A percentile compares a stretch with the other conserved stretches of the same genome.
Evolutionary conservation across 2,797 vertebrate species (phyloP).

Genomic region (Poecile montanus): DNA sequence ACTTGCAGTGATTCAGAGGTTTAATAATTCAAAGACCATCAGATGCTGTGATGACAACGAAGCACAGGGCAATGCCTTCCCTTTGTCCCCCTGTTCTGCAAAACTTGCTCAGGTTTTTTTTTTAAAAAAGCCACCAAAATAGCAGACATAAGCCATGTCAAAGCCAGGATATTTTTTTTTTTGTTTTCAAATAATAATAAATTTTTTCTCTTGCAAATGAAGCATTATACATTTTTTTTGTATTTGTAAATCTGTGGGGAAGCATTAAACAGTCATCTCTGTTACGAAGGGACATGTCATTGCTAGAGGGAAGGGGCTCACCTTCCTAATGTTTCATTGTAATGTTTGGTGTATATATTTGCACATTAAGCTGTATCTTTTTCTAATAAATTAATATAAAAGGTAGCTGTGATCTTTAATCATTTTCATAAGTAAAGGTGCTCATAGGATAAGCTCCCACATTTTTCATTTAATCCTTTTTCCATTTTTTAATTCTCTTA

Average conservation of each 20-base stretch:
- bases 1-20: neutral
- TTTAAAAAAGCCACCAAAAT: conserved; percentile 60
- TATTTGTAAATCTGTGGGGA: conserved; percentile 48
- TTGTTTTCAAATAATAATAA: conserved; percentile 26
- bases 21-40: conserved; percentile 31
- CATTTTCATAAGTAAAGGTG: neutral
- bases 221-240: conserved; percentile 50
- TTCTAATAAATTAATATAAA: conserved; percentile 75
- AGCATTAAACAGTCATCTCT: conserved; percentile 61
- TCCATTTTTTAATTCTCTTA: neutral
- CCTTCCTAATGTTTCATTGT: conserved; percentile 38
- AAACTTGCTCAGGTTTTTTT: conserved; percentile 67
- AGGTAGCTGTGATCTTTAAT: neutral
- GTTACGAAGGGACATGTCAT: neutral
- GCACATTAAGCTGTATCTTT: conserved; percentile 66
- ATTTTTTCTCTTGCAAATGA: conserved; percentile 13
- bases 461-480: neutral
- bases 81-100: conserved; percentile 17
- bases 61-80: conserved; percentile 50
- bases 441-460: neutral
- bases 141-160: conserved; percentile 46
- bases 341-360: conserved; percentile 73
- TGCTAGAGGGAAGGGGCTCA: neutral
- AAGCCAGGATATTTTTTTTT: conserved; percentile 41
- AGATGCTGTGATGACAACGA: conserved; percentile 42